phyloP scores from a whole-genome alignment of 2,797 vertebrate genomes.

The Gallinago stenura region DNA sequence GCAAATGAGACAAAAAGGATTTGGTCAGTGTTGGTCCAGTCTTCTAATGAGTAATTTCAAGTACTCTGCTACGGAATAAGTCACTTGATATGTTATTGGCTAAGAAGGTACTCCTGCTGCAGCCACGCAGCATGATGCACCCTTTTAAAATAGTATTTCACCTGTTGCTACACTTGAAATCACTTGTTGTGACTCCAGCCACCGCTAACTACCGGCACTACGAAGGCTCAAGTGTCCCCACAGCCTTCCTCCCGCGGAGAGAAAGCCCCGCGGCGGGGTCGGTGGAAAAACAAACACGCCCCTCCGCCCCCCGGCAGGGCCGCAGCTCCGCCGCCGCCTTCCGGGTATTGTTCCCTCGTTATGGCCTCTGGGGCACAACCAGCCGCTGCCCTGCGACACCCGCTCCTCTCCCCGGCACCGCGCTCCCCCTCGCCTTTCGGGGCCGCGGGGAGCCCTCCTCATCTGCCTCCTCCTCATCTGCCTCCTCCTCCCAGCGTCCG shows the following conservation, averaged over 20 bases:
- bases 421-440: not conserved
- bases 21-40: not conserved
- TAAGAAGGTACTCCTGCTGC: not conserved
- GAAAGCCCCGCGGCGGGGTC: not conserved
- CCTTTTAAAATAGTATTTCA: slow-evolving; percentile 31
- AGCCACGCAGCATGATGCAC: not conserved
- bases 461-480: not conserved
- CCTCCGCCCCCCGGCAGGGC: not conserved
- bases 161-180: not conserved
- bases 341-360: not conserved
- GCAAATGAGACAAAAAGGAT: not conserved
- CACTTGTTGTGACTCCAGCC: not conserved
- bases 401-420: not conserved
- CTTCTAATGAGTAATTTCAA: not conserved
- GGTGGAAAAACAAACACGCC: accelerated
- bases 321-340: accelerated
- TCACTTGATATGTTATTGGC: not conserved
- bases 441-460: not conserved
- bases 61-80: not conserved
- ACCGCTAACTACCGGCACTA: accelerated
- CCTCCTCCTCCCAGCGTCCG: not conserved
- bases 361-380: not conserved
- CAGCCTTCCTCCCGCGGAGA: accelerated
- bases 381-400: accelerated
- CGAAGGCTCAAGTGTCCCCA: accelerated